phyloP scores from a whole-genome alignment of 2,797 vertebrate genomes.

The Hypotaenidia okinawae region DNA sequence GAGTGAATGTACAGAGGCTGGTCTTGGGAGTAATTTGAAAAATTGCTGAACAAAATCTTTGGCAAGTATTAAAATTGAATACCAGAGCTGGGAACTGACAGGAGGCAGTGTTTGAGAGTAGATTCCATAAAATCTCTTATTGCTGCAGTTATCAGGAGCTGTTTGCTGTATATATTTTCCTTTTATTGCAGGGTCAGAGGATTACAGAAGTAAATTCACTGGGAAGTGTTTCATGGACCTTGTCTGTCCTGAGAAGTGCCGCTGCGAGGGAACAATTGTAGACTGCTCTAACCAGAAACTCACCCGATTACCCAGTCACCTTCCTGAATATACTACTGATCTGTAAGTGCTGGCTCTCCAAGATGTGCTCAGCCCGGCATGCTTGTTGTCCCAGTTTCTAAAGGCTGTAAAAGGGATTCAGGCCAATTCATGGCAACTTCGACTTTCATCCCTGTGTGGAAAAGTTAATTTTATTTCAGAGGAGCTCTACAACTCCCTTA shows the following conservation, averaged over 20 bases:
- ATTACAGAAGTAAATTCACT: conserved; percentile 91
- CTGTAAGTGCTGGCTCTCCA: conserved; percentile 82
- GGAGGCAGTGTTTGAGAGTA: not conserved
- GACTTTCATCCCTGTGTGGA: not conserved
- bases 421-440: not conserved
- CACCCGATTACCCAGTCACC: conserved; percentile 85
- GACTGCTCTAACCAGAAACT: conserved; percentile 97
- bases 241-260: conserved; percentile 93
- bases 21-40: not conserved
- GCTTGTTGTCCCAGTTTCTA: not conserved
- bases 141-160: not conserved
- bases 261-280: conserved; percentile 94
- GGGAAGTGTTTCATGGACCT: conserved; percentile 96
- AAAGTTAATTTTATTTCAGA: not conserved
- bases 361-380: not conserved
- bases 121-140: not conserved
- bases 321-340: conserved; percentile 93
- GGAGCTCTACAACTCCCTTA: not conserved
- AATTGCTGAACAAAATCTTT: not conserved
- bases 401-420: not conserved
- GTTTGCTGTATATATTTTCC: conserved; percentile 39
- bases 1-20: not conserved
- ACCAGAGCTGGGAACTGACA: not conserved
- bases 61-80: not conserved
- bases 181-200: conserved; percentile 87